These are phyloP conservation scores for Diadema setosum DNA, from an alignment of 35 echinoderm and acorn worm species.

Conservation along the genomic window DNA sequence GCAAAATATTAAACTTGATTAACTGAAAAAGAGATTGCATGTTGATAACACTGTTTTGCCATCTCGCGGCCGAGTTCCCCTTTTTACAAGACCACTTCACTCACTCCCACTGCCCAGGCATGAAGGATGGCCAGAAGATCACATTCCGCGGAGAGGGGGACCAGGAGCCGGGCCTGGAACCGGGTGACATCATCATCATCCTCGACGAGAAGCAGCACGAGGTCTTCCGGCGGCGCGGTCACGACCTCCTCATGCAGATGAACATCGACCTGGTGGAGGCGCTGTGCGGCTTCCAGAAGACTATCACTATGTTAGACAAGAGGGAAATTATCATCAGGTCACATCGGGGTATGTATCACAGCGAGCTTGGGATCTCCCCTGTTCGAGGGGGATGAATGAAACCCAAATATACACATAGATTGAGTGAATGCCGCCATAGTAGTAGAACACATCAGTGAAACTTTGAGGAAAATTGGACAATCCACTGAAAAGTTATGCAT, in stretches of 20 bases:
- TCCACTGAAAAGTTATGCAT: too few relatives aligned
- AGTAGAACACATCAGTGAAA: too few relatives aligned
- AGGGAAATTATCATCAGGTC: conserved; percentile 68
- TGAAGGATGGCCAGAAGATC: conserved; percentile 96
- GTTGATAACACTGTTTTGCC: too few relatives aligned
- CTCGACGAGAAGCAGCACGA: conserved; percentile 88
- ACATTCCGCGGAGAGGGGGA: conserved; percentile 86
- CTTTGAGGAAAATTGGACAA: too few relatives aligned
- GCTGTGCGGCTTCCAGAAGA: conserved; percentile 84
- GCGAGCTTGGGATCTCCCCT: background rate
- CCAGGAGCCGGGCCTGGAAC: conserved; percentile 89
- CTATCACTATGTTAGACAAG: conserved; percentile 78
- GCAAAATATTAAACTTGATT: too few relatives aligned
- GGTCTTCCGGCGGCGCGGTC: conserved; percentile 21
- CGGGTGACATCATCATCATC: conserved; percentile 94
- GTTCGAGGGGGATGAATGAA: background rate
- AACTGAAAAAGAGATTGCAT: too few relatives aligned
- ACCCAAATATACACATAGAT: too few relatives aligned
- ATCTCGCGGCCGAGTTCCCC: too few relatives aligned
- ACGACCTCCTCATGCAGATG: conserved; percentile 63
- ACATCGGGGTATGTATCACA: conserved; percentile 71
- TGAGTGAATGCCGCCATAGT: too few relatives aligned
- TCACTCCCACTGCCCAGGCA: conserved; percentile 74
- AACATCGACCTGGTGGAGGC: conserved; percentile 85
- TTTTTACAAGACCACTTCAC: too few relatives aligned